A percentile compares a stretch with the other conserved stretches of the same genome.
phyloP scores from a whole-genome alignment of 2,797 vertebrate species.

The Tokudaia muenninki region DNA sequence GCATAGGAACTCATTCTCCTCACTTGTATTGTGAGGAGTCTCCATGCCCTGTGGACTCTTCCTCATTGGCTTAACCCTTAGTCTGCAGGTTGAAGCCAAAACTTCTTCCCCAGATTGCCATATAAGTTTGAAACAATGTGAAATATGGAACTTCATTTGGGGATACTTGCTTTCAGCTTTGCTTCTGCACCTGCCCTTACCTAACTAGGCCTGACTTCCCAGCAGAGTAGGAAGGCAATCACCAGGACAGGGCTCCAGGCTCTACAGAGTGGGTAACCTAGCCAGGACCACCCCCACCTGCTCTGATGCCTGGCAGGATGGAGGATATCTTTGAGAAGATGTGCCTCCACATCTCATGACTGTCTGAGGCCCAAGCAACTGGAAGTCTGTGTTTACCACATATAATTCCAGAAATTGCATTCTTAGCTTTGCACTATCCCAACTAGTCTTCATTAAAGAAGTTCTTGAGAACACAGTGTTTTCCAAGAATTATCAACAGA shows the following conservation, averaged over 20 bases:
- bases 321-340: neutral
- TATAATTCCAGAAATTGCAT: constrained; percentile 51
- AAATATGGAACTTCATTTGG: neutral
- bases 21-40: neutral
- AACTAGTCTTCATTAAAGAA: constrained; percentile 36
- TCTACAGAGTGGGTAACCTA: neutral
- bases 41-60: neutral
- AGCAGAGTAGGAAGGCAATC: neutral
- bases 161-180: neutral
- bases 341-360: neutral
- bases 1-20: neutral
- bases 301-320: neutral
- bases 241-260: neutral
- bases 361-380: neutral
- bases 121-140: neutral
- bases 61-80: neutral
- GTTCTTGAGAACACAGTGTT: constrained; percentile 28
- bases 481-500: constrained; percentile 32
- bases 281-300: neutral
- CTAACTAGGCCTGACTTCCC: neutral
- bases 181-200: neutral
- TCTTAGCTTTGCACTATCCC: constrained; percentile 40
- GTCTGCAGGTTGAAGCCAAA: neutral
- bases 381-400: constrained; percentile 16
- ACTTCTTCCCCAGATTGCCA: neutral